Evolutionary conservation across 1,140 invertebrate species (phyloP).

Genomic region (Paralvinella palmiformis): DNA sequence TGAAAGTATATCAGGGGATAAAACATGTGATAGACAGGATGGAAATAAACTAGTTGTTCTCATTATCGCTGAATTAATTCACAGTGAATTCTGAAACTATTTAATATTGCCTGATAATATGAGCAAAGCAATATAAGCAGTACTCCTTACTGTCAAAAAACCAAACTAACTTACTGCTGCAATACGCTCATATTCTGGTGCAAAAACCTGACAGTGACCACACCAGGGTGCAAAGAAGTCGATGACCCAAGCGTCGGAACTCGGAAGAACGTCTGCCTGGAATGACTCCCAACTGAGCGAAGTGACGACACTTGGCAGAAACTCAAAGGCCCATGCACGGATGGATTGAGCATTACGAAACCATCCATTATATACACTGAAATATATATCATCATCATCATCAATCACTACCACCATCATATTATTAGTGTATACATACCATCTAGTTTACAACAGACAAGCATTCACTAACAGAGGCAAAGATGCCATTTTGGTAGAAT

Average conservation of each 20-base stretch:
- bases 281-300: slow-evolving; percentile 27
- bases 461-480: too few species aligned
- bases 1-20: too few species aligned
- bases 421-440: too few species aligned
- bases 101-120: background rate
- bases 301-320: slow-evolving; percentile 53
- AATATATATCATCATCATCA: too few species aligned
- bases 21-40: too few species aligned
- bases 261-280: slow-evolving; percentile 48
- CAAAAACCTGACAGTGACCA: slow-evolving; percentile 64
- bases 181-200: slow-evolving; percentile 63
- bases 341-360: slow-evolving; percentile 58
- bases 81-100: background rate
- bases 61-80: background rate
- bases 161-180: slow-evolving; percentile 55
- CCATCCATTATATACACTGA: slow-evolving; percentile 59
- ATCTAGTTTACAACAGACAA: too few species aligned
- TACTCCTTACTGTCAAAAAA: background rate
- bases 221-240: slow-evolving; percentile 75
- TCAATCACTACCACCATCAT: too few species aligned
- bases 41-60: background rate
- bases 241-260: slow-evolving; percentile 58
- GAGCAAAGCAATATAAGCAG: background rate
- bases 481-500: too few species aligned
- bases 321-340: slow-evolving; percentile 58